Percentiles rank a stretch among this genome's conserved stretches.
phyloP scores from a whole-genome alignment of 2,797 vertebrate species.

The Bradypus variegatus region DNA sequence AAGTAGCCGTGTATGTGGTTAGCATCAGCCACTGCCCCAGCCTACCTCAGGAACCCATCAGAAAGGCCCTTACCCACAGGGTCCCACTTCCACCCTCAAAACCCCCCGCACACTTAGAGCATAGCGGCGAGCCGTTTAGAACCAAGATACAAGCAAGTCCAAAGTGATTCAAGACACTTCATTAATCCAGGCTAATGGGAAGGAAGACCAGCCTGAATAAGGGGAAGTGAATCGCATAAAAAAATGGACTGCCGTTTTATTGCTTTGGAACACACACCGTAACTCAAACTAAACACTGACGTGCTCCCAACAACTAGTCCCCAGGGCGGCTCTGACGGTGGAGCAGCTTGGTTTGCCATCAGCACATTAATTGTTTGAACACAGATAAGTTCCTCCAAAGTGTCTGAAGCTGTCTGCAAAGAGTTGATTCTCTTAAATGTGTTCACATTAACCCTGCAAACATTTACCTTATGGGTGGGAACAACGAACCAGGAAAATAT shows the following conservation, averaged over 20 bases:
- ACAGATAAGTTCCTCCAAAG: neutral
- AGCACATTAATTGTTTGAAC: neutral
- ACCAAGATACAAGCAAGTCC: neutral
- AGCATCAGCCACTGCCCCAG: too few relatives aligned
- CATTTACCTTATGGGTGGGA: neutral
- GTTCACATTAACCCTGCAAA: neutral
- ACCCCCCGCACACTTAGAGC: neutral
- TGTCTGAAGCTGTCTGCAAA: neutral
- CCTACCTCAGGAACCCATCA: neutral
- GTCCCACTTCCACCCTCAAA: neutral
- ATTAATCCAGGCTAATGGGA: neutral
- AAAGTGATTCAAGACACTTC: neutral
- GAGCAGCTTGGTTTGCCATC: neutral
- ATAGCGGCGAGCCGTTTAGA: fast-evolving
- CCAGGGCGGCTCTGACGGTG: neutral
- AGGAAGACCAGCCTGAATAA: neutral
- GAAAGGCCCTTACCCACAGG: fast-evolving
- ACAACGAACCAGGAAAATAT: neutral
- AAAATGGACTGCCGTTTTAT: neutral
- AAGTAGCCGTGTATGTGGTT: neutral
- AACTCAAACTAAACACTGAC: neutral
- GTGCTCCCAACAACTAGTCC: neutral
- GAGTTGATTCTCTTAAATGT: neutral
- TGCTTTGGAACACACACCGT: neutral
- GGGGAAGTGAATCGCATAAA: neutral